phyloP scores from a whole-genome alignment of 2,113 vertebrate species.

The Poecilia latipinna region DNA sequence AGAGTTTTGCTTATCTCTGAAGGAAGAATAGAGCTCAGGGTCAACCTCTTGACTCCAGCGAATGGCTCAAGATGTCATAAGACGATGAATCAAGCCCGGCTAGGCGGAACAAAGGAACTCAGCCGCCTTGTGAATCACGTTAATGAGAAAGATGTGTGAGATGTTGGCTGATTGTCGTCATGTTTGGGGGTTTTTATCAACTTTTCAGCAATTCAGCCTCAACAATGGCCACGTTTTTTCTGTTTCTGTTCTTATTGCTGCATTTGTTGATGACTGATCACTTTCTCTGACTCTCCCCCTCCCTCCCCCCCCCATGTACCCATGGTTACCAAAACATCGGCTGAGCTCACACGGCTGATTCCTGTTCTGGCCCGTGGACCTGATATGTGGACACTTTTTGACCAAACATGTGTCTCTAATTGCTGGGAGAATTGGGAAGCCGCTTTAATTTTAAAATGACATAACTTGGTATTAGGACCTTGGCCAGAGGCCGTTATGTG shows the following conservation, averaged over 20 bases:
- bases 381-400: not conserved
- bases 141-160: not conserved
- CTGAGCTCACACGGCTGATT: not conserved
- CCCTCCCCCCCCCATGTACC: too few species aligned
- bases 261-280: not conserved
- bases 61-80: not conserved
- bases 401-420: not conserved
- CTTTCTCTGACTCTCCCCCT: not conserved
- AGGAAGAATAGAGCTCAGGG: slow-evolving; percentile 7
- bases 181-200: too few species aligned
- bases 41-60: slow-evolving; percentile 9
- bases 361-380: too few species aligned
- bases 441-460: not conserved
- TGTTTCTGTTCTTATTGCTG: not conserved
- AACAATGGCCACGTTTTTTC: not conserved
- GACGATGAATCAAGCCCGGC: not conserved
- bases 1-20: slow-evolving; percentile 3
- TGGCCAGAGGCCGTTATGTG: not conserved
- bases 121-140: not conserved
- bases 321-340: not conserved
- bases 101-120: not conserved
- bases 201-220: not conserved
- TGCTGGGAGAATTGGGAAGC: not conserved
- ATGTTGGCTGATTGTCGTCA: too few species aligned
- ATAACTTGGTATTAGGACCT: too few species aligned